Evolutionary conservation across 2,888 invertebrate genomes (phyloP), one percentile per base, ranked within the genome.

Genomic region (Troglohyphantes excavatus): DNA sequence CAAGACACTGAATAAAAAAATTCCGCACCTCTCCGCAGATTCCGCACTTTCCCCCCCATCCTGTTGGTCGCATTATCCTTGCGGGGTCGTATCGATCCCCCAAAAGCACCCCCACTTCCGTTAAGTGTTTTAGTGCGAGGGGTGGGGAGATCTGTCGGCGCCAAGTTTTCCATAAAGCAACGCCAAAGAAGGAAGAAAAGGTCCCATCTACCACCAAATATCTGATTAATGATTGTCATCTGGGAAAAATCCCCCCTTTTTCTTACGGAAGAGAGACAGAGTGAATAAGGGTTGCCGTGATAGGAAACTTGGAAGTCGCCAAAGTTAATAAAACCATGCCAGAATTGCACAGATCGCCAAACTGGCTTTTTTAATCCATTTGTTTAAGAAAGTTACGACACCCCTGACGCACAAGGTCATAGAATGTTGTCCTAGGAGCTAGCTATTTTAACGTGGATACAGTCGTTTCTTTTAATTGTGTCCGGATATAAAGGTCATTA

Each of bases 151-250:
- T 27, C 72, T 76, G n/a, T 53, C 23, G 82, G 70, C 72, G 72
- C 82, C 72, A 82, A 53, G 68, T 82, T 59, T 82, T 82, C 82
- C 53, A 33, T 59, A 27, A 39, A 78, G 76, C 27, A 19, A 3
- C 23, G 26, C 26, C 33, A 39, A 59, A 33, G 72, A 61, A 70
- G 33, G 70, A n/a, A n/a, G n/a, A n/a, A n/a, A n/a, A 63, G 63
- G 83, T 75, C 29, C 63, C 73, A 13, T 65, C 82, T 82, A 43
- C 46, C 65, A 73, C 73, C 83, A 78, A 68, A 86, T 86, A 86
- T 70, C 85, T 78, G 76, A 86, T 86, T 78, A 78, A 86, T 70
- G 85, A 86, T 76, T 86, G 68, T 61, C 78, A 86, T 86, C 68
- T 86, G 85, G 68, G 76, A 86, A 86, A 78, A 78, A 86, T 61